Evolutionary conservation across 2,797 vertebrate species (phyloP).

Genomic region (Platalea minor): DNA sequence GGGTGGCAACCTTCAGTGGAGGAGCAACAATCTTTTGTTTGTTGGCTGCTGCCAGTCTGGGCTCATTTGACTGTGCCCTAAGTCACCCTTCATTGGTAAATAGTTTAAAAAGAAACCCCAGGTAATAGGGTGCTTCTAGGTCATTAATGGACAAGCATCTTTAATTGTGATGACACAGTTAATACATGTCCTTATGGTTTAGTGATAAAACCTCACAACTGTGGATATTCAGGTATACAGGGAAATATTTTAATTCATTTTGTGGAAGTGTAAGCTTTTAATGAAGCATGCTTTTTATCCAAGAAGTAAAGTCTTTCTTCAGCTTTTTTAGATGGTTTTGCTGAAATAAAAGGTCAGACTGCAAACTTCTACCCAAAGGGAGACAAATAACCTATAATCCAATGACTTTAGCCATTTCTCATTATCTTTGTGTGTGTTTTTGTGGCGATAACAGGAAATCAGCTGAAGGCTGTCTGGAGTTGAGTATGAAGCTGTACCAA

Average conservation of each 20-base stretch:
- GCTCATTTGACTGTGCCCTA: not conserved
- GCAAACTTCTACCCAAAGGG: not conserved
- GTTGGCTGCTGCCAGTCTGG: not conserved
- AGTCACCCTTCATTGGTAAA: not conserved
- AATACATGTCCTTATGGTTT: not conserved
- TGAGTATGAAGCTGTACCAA: not conserved
- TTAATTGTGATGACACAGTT: not conserved
- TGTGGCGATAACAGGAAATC: not conserved
- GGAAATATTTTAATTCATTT: not conserved
- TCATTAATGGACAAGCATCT: not conserved
- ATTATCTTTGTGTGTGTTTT: not conserved
- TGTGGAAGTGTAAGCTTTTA: not conserved
- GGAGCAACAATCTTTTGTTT: not conserved
- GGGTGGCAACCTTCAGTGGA: not conserved
- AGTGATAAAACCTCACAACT: not conserved
- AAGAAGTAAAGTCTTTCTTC: not conserved
- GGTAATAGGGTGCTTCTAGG: not conserved
- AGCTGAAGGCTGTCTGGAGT: not conserved
- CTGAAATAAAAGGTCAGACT: not conserved
- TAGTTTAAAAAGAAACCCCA: not conserved
- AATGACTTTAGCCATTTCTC: not conserved
- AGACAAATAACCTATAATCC: not conserved
- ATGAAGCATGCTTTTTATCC: not conserved
- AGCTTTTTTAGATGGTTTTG: not conserved
- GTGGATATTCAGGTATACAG: not conserved